Base-by-base conservation (phyloP, 1,140 invertebrate genomes). In the Neodiprion pinetum region DNA sequence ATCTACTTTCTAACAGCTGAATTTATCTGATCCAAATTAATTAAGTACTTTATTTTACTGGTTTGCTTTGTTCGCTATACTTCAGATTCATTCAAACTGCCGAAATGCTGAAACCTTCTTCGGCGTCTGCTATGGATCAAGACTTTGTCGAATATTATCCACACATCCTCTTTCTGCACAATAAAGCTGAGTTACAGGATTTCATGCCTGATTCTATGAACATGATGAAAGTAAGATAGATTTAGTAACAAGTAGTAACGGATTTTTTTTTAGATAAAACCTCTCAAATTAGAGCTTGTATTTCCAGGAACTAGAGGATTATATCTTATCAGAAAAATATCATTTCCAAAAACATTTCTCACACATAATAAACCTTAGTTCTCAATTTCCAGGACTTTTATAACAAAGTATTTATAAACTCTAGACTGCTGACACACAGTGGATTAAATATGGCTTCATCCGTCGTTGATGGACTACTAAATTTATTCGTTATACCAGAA, bases 81-180 rank as follows among this genome's bases (percentile, higher is more conserved):
- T 83, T 9, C 78, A 95, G 94, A 84, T 95, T 96, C 87, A 86
- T 96, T 23, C 93, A 95, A 87, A 92, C 94, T 71, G 94, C 95
- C 48, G 95, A 96, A 89, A 96, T 96, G 95, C 87, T 97, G 79
- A 95, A 96, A 83, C 96, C 95, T 3, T 92, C 93, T 3, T 92
- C 93, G 7, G 92, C 92, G 23, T 91, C 91, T 47, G 90, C 90
- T 49, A 88, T 89, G 78, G 92, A 93, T 80, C 92, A 93, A 83
- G 91, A 92, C 79, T 90, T 90, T 73, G 86, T 90, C 2, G 94
- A 95, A 80, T 92, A 93, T 86, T 93, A 94, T 83, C 95, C 95
- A 7, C 93, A 95, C 81, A 83, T 95, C 72, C 85, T 96, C 40
- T 92, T 96, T 83, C 84, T 96, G 7, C 94, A 96, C 67, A 96